Conservation (phyloP, 2,888 invertebrate genomes). For the Drosophila ezoana region DNA sequence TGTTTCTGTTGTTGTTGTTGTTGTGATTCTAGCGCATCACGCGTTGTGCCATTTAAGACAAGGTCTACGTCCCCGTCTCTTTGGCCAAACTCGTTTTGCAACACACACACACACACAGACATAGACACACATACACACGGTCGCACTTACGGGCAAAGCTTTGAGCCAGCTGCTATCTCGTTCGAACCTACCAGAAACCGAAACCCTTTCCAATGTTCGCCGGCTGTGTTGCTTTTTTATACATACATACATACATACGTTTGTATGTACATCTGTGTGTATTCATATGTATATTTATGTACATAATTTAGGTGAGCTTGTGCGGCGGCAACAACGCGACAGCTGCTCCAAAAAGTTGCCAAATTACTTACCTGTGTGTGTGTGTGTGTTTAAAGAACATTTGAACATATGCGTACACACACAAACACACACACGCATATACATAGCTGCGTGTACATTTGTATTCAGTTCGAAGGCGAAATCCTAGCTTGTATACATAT, state of each 20-base stretch:
- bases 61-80: slow-evolving; percentile 57
- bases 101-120: slow-evolving; percentile 6
- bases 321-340: slow-evolving; percentile 13
- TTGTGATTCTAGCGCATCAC: slow-evolving; percentile 50
- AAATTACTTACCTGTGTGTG: not conserved
- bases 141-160: slow-evolving; percentile 6
- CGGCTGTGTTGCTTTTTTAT: slow-evolving; percentile 33
- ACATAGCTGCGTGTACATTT: not conserved
- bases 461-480: not conserved
- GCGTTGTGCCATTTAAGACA: slow-evolving; percentile 61
- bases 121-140: slow-evolving; percentile 1
- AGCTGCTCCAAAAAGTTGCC: slow-evolving; percentile 25
- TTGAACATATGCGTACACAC: not conserved
- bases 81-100: slow-evolving; percentile 48
- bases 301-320: slow-evolving; percentile 41
- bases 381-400: not conserved
- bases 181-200: slow-evolving; percentile 45
- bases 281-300: slow-evolving; percentile 14
- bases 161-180: slow-evolving; percentile 21
- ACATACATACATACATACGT: not conserved
- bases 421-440: not conserved
- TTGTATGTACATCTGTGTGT: not conserved
- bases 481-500: slow-evolving; percentile 9
- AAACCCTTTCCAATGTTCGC: slow-evolving; percentile 46
- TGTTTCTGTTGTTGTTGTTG: slow-evolving; percentile 11